phyloP scores from a whole-genome alignment of 2,888 invertebrate species.

The Lutraria lutraria region DNA sequence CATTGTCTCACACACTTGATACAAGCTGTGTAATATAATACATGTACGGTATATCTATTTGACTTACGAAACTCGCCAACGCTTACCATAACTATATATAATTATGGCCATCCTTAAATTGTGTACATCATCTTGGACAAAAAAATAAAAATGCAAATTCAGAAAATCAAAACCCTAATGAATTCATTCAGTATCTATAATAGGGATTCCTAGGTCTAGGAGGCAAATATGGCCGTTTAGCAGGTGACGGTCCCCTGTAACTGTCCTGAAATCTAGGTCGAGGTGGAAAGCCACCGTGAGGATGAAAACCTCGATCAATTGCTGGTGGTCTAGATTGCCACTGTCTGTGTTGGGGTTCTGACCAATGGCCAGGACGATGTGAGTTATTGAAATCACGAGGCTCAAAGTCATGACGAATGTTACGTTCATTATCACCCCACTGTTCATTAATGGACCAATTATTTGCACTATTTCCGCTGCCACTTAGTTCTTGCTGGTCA shows the following conservation, averaged over 20 bases:
- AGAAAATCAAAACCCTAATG: too few species aligned
- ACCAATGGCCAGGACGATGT: slow-evolving; percentile 16
- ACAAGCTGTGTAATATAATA: too few species aligned
- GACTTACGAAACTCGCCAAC: too few species aligned
- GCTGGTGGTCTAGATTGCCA: slow-evolving; percentile 20
- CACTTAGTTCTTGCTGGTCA: slow-evolving; percentile 39
- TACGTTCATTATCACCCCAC: slow-evolving; percentile 5
- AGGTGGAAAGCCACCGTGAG: slow-evolving; percentile 37
- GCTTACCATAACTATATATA: too few species aligned
- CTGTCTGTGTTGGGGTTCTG: slow-evolving; percentile 22
- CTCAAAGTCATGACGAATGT: slow-evolving; percentile 24
- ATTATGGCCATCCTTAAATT: too few species aligned
- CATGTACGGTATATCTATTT: too few species aligned
- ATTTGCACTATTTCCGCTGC: background rate
- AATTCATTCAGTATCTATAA: slow-evolving; percentile 51
- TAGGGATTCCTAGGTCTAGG: slow-evolving; percentile 60
- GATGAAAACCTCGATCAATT: slow-evolving; percentile 33
- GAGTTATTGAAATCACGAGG: slow-evolving; percentile 27
- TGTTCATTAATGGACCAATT: background rate
- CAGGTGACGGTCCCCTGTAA: slow-evolving; percentile 59
- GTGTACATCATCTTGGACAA: too few species aligned
- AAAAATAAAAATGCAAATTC: too few species aligned
- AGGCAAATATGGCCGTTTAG: slow-evolving; percentile 58
- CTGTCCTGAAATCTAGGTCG: slow-evolving; percentile 47
- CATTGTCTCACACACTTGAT: too few species aligned